Conservation (phyloP, 2,113 vertebrate species). For the Puffinus mauretanicus region DNA sequence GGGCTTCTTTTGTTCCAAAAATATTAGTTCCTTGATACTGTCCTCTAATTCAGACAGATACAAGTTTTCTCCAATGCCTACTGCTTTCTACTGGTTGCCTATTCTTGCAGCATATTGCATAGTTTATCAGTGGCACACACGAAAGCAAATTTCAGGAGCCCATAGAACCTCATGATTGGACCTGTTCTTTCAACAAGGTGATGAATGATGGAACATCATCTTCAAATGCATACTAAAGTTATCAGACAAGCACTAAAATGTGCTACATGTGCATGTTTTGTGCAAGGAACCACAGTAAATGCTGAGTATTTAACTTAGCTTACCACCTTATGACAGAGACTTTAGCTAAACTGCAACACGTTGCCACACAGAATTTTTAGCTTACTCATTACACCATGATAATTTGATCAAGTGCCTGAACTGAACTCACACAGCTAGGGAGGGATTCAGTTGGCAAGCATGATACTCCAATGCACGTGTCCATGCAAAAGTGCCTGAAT, state of each 20-base stretch:
- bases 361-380: not conserved
- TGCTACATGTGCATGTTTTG: not conserved
- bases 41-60: not conserved
- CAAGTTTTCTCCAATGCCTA: not conserved
- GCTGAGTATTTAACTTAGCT: not conserved
- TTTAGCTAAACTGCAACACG: not conserved
- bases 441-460: not conserved
- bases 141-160: not conserved
- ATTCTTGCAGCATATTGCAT: not conserved
- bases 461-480: not conserved
- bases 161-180: not conserved
- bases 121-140: not conserved
- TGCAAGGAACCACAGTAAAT: not conserved
- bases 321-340: not conserved
- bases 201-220: not conserved
- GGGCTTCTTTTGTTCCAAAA: not conserved
- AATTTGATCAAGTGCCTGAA: not conserved
- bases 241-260: not conserved
- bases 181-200: not conserved
- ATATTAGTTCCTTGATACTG: not conserved
- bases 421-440: not conserved
- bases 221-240: not conserved
- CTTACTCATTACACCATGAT: not conserved
- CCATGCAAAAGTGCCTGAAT: not conserved
- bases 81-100: not conserved